These are phyloP conservation scores for Erannis defoliaria DNA, from an alignment of 2,888 invertebrate species.

Conservation along the genomic window DNA sequence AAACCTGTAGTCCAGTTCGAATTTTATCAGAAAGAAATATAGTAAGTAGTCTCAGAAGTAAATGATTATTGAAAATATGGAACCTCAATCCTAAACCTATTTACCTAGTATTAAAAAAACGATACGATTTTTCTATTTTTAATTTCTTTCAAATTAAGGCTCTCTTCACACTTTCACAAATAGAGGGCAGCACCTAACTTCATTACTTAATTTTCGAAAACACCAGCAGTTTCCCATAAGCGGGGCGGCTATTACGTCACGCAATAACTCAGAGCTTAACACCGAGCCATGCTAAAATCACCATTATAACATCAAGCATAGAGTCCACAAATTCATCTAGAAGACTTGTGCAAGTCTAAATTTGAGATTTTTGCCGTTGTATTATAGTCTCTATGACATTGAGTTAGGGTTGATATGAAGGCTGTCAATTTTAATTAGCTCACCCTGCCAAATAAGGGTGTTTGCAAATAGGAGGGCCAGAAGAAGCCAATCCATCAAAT, in stretches of 20 bases:
- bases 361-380: slow-evolving; percentile 18
- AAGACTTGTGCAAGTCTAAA: slow-evolving; percentile 6
- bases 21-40: no score
- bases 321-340: slow-evolving; percentile 6
- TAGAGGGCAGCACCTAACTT: slow-evolving; percentile 30
- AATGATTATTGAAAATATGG: no score
- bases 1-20: no score
- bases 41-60: no score
- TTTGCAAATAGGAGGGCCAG: slow-evolving; percentile 85
- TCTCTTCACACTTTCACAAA: slow-evolving; percentile 17
- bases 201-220: slow-evolving; percentile 41
- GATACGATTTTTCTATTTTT: not conserved
- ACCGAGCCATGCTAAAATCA: slow-evolving; percentile 8
- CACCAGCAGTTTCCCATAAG: slow-evolving; percentile 37
- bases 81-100: no score
- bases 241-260: slow-evolving; percentile 37
- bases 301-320: slow-evolving; percentile 5
- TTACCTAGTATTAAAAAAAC: not conserved
- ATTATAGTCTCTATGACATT: slow-evolving; percentile 44
- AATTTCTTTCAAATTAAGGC: not conserved
- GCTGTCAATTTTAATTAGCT: slow-evolving; percentile 84
- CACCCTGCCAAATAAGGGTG: slow-evolving; percentile 78
- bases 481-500: slow-evolving; percentile 87
- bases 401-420: slow-evolving; percentile 46
- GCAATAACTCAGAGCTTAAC: slow-evolving; percentile 18